Evolutionary conservation across 2,797 vertebrate species (phyloP).

Genomic region (Acanthurus leucopareius): DNA sequence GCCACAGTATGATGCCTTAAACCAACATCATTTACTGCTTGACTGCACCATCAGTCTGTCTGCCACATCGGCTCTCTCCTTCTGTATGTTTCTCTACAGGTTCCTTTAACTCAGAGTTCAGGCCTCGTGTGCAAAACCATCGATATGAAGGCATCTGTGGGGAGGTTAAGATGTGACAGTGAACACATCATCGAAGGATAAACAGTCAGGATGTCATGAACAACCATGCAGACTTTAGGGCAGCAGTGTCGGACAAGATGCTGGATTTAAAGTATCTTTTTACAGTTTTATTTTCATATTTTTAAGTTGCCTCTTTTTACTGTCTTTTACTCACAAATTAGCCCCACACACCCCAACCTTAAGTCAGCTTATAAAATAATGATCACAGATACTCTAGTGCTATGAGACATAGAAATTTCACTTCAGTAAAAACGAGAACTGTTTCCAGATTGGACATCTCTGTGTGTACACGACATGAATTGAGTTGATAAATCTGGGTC

Average conservation of each 20-base stretch:
- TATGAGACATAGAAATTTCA: background rate
- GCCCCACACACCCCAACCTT: background rate
- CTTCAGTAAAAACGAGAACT: background rate
- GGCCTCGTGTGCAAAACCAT: slow-evolving; percentile 24
- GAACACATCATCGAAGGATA: slow-evolving; percentile 18
- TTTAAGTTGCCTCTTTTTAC: too few relatives aligned
- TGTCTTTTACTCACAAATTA: too few relatives aligned
- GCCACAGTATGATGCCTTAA: slow-evolving; percentile 66
- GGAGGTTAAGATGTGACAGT: background rate
- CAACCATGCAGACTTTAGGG: background rate
- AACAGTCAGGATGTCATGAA: slow-evolving; percentile 7
- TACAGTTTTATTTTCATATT: background rate
- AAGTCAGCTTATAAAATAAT: background rate
- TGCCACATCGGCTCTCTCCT: slow-evolving; percentile 15
- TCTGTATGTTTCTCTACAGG: slow-evolving; percentile 34
- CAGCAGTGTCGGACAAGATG: background rate
- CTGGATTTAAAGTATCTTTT: background rate
- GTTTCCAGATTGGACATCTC: background rate
- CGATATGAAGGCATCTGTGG: background rate
- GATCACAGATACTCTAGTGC: background rate
- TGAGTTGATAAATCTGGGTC: background rate
- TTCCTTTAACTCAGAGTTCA: slow-evolving; percentile 20
- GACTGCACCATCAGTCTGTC: slow-evolving; percentile 68
- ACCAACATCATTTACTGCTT: slow-evolving; percentile 83
- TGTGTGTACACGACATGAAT: background rate